phyloP scores from a whole-genome alignment of 2,113 vertebrate genomes.

The Micronycteris hirsuta region DNA sequence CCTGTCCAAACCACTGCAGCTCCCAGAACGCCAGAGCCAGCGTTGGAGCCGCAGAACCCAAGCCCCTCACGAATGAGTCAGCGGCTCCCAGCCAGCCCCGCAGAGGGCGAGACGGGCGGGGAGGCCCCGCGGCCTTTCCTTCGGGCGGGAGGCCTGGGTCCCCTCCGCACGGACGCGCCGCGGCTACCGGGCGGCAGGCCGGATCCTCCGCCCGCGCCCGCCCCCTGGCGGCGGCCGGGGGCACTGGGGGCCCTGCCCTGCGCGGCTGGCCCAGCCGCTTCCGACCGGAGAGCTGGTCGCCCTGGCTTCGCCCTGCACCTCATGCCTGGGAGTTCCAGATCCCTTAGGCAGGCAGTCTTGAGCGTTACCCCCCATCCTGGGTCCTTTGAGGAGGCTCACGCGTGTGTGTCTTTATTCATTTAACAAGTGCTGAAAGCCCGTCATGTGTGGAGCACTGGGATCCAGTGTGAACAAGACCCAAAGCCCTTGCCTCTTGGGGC shows the following conservation, averaged over 20 bases:
- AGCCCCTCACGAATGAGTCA: background rate
- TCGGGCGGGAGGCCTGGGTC: no score
- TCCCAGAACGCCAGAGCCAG: background rate
- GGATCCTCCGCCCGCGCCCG: background rate
- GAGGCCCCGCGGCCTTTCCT: no score
- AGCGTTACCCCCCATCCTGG: background rate
- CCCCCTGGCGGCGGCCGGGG: constrained; percentile 26
- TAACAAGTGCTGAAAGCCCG: background rate
- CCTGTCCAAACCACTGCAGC: background rate
- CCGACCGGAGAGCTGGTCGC: background rate
- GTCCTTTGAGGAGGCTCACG: background rate
- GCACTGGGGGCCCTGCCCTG: background rate
- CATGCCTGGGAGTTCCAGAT: background rate
- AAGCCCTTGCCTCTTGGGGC: background rate
- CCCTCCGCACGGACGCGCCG: no score
- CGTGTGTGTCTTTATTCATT: background rate
- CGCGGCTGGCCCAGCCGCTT: background rate
- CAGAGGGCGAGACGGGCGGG: no score
- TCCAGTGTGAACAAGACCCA: background rate
- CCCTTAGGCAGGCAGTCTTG: background rate
- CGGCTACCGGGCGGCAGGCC: no score
- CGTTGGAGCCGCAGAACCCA: background rate
- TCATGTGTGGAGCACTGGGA: background rate
- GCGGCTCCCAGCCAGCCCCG: background rate
- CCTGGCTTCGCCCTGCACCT: background rate